Percentiles rank a stretch among this genome's conserved stretches.
Conservation (phyloP, 2,113 vertebrate genomes). For the Oryctolagus cuniculus region DNA sequence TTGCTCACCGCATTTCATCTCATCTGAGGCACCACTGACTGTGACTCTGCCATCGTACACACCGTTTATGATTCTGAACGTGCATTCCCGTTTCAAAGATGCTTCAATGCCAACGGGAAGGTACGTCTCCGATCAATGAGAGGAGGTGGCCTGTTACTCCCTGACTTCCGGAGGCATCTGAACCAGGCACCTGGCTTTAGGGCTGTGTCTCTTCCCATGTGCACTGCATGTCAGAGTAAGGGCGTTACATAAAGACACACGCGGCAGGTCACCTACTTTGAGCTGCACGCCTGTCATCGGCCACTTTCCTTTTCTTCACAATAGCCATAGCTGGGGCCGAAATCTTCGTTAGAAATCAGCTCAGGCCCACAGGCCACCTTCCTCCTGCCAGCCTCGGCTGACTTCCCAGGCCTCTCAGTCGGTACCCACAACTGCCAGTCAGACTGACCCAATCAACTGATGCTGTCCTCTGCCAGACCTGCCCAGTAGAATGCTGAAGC, state of each 20-base stretch:
- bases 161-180: neutral
- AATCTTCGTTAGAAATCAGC: constrained; percentile 19
- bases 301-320: constrained; percentile 68
- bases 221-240: neutral
- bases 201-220: neutral
- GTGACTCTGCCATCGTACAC: neutral
- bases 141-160: neutral
- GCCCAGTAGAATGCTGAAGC: constrained; percentile 63
- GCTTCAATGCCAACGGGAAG: neutral
- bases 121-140: neutral
- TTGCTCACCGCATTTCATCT: neutral
- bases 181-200: neutral
- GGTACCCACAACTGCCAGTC: constrained; percentile 60
- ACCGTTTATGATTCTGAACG: neutral
- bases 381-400: neutral
- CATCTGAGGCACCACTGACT: neutral
- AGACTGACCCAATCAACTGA: constrained; percentile 55
- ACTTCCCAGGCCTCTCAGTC: neutral
- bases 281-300: constrained; percentile 31
- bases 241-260: neutral
- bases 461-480: constrained; percentile 53
- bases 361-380: neutral
- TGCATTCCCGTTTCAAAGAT: neutral
- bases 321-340: constrained; percentile 59
- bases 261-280: constrained; percentile 69